Evolutionary conservation across 53 echinoderm and acorn worm species (phyloP).

Genomic region (Paracentrotus lividus): DNA sequence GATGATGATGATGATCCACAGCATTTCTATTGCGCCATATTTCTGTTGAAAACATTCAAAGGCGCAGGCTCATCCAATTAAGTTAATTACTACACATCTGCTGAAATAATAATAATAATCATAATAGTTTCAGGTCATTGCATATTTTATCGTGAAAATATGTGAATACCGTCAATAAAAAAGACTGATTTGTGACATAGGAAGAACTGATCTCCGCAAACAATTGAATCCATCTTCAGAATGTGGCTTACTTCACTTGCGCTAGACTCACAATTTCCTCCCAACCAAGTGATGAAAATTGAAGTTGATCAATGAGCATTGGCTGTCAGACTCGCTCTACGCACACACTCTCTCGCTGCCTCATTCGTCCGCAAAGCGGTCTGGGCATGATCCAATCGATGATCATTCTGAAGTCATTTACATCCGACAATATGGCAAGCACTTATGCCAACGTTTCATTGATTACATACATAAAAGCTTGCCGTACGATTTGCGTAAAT

Average conservation of each 20-base stretch:
- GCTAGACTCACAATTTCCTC: background rate
- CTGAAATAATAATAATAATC: too few relatives aligned
- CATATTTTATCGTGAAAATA: background rate
- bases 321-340: constrained; percentile 42
- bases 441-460: constrained; percentile 42
- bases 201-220: background rate
- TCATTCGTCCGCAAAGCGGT: constrained; percentile 1
- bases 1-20: too few relatives aligned
- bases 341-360: background rate
- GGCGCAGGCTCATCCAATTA: too few relatives aligned
- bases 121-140: background rate
- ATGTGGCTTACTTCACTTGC: background rate
- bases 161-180: background rate
- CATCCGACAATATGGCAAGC: constrained; percentile 49
- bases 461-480: constrained; percentile 43
- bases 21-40: too few relatives aligned
- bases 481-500: constrained; percentile 22
- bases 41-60: too few relatives aligned
- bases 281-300: constrained; percentile 45
- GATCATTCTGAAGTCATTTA: constrained; percentile 45
- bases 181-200: background rate
- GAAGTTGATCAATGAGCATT: constrained; percentile 41
- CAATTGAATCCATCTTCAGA: background rate
- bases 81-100: too few relatives aligned
- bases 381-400: constrained; percentile 41